Evolutionary conservation across 2,113 vertebrate species (phyloP).

Genomic region (Chionodraco myersi): DNA sequence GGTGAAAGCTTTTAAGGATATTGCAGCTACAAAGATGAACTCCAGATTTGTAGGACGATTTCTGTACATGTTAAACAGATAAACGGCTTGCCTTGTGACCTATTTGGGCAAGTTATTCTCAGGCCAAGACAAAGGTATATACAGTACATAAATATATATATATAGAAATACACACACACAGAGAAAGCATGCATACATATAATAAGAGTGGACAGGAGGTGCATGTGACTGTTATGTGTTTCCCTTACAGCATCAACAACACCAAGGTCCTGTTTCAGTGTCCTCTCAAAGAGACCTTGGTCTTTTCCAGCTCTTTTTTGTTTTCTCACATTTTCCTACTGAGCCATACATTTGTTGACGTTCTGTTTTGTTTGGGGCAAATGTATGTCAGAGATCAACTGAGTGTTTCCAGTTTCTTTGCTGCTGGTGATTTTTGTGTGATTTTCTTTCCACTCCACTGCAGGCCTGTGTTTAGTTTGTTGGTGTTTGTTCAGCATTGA

Average conservation of each 20-base stretch:
- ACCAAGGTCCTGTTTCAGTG: constrained; percentile 2
- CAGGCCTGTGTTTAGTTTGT: constrained; percentile 33
- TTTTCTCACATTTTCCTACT: constrained; percentile 47
- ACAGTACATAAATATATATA: constrained; percentile 16
- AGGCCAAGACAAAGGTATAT: constrained; percentile 57
- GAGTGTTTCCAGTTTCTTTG: constrained; percentile 38
- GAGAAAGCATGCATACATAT: constrained; percentile 36
- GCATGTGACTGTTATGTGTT: constrained; percentile 47
- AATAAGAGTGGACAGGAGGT: constrained; percentile 41
- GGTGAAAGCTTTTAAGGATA: constrained; percentile 57
- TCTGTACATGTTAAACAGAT: constrained; percentile 56
- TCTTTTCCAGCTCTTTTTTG: constrained; percentile 29
- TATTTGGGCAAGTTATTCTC: constrained; percentile 72
- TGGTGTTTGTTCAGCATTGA: constrained; percentile 54
- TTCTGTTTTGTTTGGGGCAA: constrained; percentile 49
- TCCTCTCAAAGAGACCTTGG: constrained; percentile 21
- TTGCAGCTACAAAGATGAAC: constrained; percentile 60
- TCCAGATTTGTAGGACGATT: constrained; percentile 47
- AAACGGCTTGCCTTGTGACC: constrained; percentile 76
- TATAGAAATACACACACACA: constrained; percentile 2
- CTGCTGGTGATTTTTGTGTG: constrained; percentile 19
- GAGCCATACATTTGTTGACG: constrained; percentile 65
- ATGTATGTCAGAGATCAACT: constrained; percentile 58
- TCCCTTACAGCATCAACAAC: constrained; percentile 25
- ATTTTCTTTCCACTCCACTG: constrained; percentile 1